A percentile compares a stretch with the other conserved stretches of the same genome.
These are phyloP conservation scores for Myiothlypis coronata DNA, from an alignment of 2,797 vertebrate genomes.

Conservation along the genomic window DNA sequence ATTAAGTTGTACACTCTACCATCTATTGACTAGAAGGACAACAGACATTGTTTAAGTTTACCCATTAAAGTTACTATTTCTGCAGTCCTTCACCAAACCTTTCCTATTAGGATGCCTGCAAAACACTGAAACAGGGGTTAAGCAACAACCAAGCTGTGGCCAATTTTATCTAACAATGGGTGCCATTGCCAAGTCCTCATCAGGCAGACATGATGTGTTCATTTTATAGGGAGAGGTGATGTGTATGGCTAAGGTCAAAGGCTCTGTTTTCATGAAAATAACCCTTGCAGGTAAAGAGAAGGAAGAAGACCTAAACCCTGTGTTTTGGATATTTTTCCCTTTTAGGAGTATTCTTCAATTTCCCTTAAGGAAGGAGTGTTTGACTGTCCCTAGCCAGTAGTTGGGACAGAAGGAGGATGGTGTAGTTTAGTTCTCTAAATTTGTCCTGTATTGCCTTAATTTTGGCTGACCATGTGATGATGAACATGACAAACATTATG, in stretches of 20 bases:
- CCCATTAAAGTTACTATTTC: background rate
- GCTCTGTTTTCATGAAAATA: background rate
- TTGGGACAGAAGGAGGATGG: background rate
- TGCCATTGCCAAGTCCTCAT: background rate
- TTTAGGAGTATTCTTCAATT: background rate
- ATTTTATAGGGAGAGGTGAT: background rate
- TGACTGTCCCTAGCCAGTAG: background rate
- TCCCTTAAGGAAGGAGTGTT: background rate
- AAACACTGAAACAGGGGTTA: background rate
- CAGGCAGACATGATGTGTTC: background rate
- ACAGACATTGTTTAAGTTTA: fast-evolving
- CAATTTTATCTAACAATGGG: background rate
- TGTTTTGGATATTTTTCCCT: background rate
- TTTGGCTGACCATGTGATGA: background rate
- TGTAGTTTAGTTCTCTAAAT: background rate
- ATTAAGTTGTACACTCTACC: background rate
- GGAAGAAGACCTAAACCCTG: background rate
- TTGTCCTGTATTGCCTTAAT: background rate
- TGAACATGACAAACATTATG: background rate
- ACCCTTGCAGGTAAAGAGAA: background rate
- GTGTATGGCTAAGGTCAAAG: background rate
- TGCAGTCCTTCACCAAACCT: background rate
- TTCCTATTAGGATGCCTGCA: background rate
- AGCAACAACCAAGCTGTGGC: background rate
- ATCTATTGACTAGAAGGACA: background rate